phyloP scores from a whole-genome alignment of 2,888 invertebrate species.

The Coelinius sp. region DNA sequence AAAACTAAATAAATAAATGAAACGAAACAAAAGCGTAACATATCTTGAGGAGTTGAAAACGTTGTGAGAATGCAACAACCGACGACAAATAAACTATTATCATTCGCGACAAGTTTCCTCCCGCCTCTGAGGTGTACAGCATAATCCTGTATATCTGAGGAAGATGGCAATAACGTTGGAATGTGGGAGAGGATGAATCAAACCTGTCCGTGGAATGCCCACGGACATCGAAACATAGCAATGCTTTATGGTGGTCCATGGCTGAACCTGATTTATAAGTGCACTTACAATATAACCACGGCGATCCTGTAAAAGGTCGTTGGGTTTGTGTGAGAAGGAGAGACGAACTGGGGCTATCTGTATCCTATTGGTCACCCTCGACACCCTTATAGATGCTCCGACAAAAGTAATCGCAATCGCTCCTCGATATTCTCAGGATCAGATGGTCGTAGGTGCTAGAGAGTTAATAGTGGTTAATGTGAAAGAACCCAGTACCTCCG shows the following conservation, averaged over 20 bases:
- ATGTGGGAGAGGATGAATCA: conserved; percentile 68
- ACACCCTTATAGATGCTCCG: conserved; percentile 5
- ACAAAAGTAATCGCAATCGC: background rate
- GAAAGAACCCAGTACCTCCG: background rate
- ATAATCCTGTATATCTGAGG: conserved; percentile 19
- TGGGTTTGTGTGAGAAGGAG: conserved; percentile 1
- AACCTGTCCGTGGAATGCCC: conserved; percentile 70
- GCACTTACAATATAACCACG: conserved; percentile 57
- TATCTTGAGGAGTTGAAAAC: conserved; percentile 56
- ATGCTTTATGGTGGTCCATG: conserved; percentile 71
- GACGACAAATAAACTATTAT: conserved; percentile 71
- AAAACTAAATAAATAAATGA: conserved; percentile 53
- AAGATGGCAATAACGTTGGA: conserved; percentile 39
- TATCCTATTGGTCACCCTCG: conserved; percentile 18
- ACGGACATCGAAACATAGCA: conserved; percentile 71
- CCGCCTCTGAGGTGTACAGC: conserved; percentile 56
- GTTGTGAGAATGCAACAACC: conserved; percentile 32
- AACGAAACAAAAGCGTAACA: conserved; percentile 63
- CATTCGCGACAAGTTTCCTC: conserved; percentile 70
- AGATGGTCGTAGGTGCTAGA: background rate
- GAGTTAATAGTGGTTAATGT: background rate
- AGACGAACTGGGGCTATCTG: background rate
- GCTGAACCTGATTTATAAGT: conserved; percentile 71
- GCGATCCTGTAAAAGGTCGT: conserved; percentile 27
- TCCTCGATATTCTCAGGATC: background rate